Evolutionary conservation across 2,113 vertebrate genomes (phyloP).

Genomic region (Zosterops lateralis): DNA sequence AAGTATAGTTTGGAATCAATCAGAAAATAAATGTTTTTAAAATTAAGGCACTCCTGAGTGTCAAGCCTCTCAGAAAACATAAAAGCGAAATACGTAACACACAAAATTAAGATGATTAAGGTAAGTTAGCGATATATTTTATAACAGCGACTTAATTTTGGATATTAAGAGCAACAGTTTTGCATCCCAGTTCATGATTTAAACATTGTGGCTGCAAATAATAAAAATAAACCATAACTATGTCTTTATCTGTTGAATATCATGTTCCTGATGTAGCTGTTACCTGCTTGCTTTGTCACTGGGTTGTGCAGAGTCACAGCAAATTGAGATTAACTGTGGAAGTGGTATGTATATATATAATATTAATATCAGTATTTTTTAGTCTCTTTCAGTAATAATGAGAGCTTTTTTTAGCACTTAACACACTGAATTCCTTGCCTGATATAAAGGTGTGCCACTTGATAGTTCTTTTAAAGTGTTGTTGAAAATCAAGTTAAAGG

Average conservation of each 20-base stretch:
- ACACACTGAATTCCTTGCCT: not conserved
- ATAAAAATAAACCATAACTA: not conserved
- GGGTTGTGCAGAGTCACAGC: not conserved
- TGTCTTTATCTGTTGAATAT: not conserved
- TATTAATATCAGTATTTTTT: too few species aligned
- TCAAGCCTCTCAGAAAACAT: not conserved
- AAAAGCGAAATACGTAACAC: not conserved
- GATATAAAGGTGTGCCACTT: not conserved
- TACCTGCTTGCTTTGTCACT: not conserved
- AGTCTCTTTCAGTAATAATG: not conserved
- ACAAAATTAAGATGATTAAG: not conserved
- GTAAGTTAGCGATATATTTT: not conserved
- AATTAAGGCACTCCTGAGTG: not conserved
- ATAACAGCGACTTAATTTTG: not conserved
- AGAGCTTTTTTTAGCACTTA: not conserved
- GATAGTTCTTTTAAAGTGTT: not conserved
- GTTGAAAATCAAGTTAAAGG: not conserved
- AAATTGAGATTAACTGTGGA: not conserved
- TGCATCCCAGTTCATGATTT: not conserved
- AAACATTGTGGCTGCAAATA: not conserved
- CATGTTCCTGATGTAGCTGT: not conserved
- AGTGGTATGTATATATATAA: rapidly evolving
- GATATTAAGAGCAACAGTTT: not conserved
- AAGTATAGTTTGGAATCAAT: not conserved
- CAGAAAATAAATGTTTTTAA: not conserved